phyloP scores from a whole-genome alignment of 2,888 invertebrate genomes.

The Sphaerophoria rueppellii region DNA sequence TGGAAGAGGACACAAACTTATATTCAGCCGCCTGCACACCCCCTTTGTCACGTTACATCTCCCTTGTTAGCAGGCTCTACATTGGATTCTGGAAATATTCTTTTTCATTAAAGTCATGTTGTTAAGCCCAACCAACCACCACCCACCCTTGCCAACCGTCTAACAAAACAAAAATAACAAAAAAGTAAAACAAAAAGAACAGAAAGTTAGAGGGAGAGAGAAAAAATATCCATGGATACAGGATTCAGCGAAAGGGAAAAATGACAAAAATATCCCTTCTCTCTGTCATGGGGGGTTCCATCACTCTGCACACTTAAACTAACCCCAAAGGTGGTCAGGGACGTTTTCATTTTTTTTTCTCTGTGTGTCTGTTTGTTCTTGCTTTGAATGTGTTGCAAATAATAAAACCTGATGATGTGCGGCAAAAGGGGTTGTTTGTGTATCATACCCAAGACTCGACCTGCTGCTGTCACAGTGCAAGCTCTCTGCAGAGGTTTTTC shows the following conservation, averaged over 20 bases:
- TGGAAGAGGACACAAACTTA: conserved; percentile 31
- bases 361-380: not conserved
- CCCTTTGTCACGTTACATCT: not conserved
- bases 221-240: conserved; percentile 47
- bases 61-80: conserved; percentile 6
- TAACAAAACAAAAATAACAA: conserved; percentile 20
- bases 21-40: not conserved
- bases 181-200: not conserved
- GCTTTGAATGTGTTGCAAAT: conserved; percentile 62
- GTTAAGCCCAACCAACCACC: conserved; percentile 46
- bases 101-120: conserved; percentile 66
- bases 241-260: conserved; percentile 34
- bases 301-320: conserved; percentile 1
- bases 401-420: conserved; percentile 61
- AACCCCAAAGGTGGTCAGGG: conserved; percentile 70
- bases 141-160: not conserved
- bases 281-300: not conserved
- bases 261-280: conserved; percentile 32
- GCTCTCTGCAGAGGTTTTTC: conserved; percentile 49
- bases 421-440: conserved; percentile 8
- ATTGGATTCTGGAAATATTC: conserved; percentile 12
- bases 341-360: conserved; percentile 31
- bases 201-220: conserved; percentile 1
- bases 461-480: conserved; percentile 42
- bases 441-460: not conserved